Percentiles rank a stretch among this genome's conserved stretches.
Evolutionary conservation across 2,797 vertebrate species (phyloP).

Genomic region (Leptoclinus maculatus): DNA sequence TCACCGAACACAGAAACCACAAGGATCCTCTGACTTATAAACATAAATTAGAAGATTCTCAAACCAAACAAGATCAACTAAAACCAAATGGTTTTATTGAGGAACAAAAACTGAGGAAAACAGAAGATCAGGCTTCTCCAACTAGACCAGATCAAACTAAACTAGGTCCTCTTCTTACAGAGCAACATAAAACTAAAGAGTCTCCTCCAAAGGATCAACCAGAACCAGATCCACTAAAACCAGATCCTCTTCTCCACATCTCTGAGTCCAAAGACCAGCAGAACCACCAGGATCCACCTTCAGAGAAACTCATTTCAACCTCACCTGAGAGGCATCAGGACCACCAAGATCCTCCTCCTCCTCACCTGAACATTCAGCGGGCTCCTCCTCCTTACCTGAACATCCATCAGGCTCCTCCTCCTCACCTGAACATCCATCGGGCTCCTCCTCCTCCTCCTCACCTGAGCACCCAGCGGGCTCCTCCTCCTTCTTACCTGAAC

Average conservation of each 20-base stretch:
- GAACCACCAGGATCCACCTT: conserved; percentile 1
- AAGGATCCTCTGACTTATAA: not conserved
- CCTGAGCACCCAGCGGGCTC: not conserved
- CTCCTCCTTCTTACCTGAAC: not conserved
- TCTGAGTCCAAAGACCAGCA: conserved; percentile 16
- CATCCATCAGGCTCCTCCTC: not conserved
- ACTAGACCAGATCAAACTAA: not conserved
- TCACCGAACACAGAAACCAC: not conserved
- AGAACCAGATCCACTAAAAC: not conserved
- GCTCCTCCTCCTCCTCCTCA: not conserved
- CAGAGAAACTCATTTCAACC: not conserved
- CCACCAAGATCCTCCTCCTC: not conserved
- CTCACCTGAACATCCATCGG: not conserved
- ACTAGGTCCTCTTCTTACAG: not conserved
- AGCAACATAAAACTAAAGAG: not conserved
- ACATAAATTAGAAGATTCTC: not conserved
- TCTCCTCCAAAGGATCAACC: no score
- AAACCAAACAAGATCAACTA: not conserved
- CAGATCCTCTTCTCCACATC: not conserved
- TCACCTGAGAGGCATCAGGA: not conserved
- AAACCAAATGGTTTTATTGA: not conserved
- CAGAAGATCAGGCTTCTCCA: not conserved
- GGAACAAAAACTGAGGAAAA: not conserved
- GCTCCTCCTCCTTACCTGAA: not conserved
- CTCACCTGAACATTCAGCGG: not conserved